phyloP scores from a whole-genome alignment of 2,113 vertebrate species.

The Brachyhypopomus occidentalis region DNA sequence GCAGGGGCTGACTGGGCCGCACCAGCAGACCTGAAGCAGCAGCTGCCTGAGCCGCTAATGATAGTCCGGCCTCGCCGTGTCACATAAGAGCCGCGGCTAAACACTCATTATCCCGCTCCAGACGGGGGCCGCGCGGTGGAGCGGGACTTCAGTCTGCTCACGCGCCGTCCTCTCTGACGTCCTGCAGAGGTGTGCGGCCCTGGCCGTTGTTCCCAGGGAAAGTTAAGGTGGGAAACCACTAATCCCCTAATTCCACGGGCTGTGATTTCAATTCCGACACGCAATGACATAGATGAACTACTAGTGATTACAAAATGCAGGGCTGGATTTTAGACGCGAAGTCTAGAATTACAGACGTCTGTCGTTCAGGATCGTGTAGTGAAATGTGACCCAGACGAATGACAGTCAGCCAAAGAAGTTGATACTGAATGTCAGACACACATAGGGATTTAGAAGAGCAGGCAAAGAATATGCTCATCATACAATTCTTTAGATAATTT shows the following conservation, averaged over 20 bases:
- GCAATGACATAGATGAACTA: no score
- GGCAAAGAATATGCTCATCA: neutral
- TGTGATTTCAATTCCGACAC: no score
- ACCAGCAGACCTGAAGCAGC: constrained; percentile 68
- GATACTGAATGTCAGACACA: neutral
- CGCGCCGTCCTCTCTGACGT: neutral
- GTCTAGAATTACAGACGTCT: no score
- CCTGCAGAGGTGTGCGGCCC: no score
- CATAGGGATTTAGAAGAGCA: constrained; percentile 3
- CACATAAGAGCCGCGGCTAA: constrained; percentile 67
- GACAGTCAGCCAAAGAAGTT: neutral
- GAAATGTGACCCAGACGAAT: neutral
- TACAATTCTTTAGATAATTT: neutral
- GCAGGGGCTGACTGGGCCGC: constrained; percentile 64
- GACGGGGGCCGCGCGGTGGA: constrained; percentile 66
- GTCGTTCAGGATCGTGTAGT: neutral
- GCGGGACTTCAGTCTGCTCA: constrained; percentile 1
- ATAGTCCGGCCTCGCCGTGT: constrained; percentile 68
- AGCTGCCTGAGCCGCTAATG: constrained; percentile 72
- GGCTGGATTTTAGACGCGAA: no score
- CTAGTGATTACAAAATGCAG: no score
- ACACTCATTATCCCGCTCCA: constrained; percentile 75
- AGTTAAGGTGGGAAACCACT: no score
- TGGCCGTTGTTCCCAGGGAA: no score
- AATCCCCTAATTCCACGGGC: no score